Base-by-base conservation (phyloP, 2,797 vertebrate species). In the Oceanodroma leucorhoa region DNA sequence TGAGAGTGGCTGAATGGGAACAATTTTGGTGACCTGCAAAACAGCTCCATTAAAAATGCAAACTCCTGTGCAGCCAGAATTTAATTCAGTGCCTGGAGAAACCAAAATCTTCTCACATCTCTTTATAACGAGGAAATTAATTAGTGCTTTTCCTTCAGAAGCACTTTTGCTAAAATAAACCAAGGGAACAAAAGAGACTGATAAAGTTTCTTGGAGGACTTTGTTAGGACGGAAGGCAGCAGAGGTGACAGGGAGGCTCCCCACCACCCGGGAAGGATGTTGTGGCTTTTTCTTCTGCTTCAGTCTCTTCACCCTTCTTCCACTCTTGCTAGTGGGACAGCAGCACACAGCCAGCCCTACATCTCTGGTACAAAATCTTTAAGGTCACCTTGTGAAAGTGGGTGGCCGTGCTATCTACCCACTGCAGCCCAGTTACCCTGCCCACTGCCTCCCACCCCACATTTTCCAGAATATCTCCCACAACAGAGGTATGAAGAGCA, bases 21-120 rank as follows among this genome's bases (percentile, higher is more conserved):
- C 88, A 93, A 89, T 93, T 95, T 43, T 73, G 66, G 90, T 94
- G 96, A 94, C 94, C 95, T 93, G 93, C 83, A 97, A 91, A 94
- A 82, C 46, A 69, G 77, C n/a, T 53, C 60, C 41, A 76, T 94
- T 90, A 82, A 91, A 96, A 94, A 93, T 72, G 51, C 70, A 86
- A 62, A 29, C 46, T 73, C 45, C 36, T 26, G 5, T 45, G 32
- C 69, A 79, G 80, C 34, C 75, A 89, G 71, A 83, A 84, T 94
- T 93, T 67, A 81, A 91, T 90, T 86, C 83, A 84, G n/a, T 29
- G 62, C 43, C 80, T 70, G 36, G 8, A 94, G 58, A 96, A 91
- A 41, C 62, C 58, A 60, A 83, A 91, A 69, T 73, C 40, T 87
- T 88, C 69, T 54, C 70, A 22, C 38, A 48, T 92, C 58, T 72